A percentile compares a stretch with the other conserved stretches of the same genome.
phyloP scores from a whole-genome alignment of 2,113 vertebrate genomes.

The Corythaeola cristata region DNA sequence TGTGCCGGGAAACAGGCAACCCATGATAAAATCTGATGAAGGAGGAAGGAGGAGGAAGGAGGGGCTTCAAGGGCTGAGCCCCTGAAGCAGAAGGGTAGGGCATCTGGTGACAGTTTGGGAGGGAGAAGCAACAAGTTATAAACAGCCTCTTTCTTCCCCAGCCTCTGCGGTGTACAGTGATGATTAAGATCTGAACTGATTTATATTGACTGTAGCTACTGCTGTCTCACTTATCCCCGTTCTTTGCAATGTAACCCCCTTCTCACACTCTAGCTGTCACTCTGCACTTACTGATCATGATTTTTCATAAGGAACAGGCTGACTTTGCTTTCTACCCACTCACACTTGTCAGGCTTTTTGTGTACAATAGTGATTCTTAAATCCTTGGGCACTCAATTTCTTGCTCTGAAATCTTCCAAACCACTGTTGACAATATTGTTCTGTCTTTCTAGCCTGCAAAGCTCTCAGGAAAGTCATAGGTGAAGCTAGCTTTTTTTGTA shows the following conservation, averaged over 20 bases:
- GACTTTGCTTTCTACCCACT: conserved; percentile 9
- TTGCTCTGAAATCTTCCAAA: background rate
- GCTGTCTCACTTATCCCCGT: background rate
- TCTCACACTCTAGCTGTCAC: background rate
- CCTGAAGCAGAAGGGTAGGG: background rate
- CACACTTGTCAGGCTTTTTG: background rate
- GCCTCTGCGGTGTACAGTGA: background rate
- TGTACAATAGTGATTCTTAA: background rate
- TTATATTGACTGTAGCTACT: background rate
- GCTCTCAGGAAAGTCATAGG: background rate
- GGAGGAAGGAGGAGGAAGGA: background rate
- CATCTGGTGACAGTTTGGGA: background rate
- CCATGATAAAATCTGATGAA: background rate
- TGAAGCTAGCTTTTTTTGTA: background rate
- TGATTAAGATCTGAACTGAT: conserved; percentile 41
- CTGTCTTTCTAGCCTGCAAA: background rate
- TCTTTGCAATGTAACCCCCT: background rate
- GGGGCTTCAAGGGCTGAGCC: background rate
- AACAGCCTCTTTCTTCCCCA: background rate
- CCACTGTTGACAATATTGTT: background rate
- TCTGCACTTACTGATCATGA: background rate
- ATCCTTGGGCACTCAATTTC: background rate
- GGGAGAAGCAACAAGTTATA: background rate
- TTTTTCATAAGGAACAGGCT: background rate
- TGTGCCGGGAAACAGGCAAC: background rate